Conservation (phyloP, 2,113 vertebrate species). For the Cavia porcellus region DNA sequence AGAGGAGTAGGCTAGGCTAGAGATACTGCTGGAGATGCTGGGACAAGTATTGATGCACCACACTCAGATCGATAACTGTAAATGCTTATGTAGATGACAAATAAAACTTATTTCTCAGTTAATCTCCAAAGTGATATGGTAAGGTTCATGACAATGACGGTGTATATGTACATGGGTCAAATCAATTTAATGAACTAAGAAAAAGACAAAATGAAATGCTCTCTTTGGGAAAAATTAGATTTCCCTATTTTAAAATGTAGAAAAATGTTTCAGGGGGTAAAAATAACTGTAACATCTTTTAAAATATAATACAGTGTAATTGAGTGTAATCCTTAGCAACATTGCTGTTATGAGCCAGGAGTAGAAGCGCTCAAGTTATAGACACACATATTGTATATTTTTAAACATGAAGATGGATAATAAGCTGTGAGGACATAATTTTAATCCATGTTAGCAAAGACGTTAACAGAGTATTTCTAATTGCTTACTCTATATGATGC, state of each 20-base stretch:
- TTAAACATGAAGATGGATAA: constrained; percentile 47
- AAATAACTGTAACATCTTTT: constrained; percentile 77
- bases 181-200: background rate
- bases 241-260: constrained; percentile 74
- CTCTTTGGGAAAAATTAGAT: constrained; percentile 57
- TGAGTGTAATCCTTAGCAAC: constrained; percentile 80
- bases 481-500: constrained; percentile 8
- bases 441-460: background rate
- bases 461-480: background rate
- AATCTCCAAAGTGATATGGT: background rate
- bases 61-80: background rate
- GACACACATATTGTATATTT: constrained; percentile 49
- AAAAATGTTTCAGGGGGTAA: constrained; percentile 74
- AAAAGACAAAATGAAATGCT: constrained; percentile 33
- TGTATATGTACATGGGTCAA: background rate
- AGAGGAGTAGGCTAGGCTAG: background rate
- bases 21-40: background rate
- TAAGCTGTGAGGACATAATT: constrained; percentile 44
- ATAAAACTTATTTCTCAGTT: background rate
- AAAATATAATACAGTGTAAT: constrained; percentile 76
- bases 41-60: background rate
- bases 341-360: constrained; percentile 54
- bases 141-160: background rate
- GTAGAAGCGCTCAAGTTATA: constrained; percentile 45
- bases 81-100: background rate